Conservation (phyloP, 1,140 invertebrate species). For the Laupala kohalensis region DNA sequence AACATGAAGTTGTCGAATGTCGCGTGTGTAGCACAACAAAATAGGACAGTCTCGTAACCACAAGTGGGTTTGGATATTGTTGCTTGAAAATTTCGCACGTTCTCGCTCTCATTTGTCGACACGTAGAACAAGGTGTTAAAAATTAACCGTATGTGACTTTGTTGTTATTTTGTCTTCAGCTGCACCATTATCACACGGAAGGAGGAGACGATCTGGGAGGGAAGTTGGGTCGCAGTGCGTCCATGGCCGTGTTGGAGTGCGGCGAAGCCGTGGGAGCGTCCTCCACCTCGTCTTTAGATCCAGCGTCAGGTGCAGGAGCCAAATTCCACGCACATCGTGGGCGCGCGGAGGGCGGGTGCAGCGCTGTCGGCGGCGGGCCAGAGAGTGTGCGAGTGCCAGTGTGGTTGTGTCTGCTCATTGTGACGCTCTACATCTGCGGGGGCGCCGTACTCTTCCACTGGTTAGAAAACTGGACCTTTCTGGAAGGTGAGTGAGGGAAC, state of each 20-base stretch:
- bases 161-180: too few relatives aligned
- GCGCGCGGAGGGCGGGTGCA: constrained; percentile 12
- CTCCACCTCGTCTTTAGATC: constrained; percentile 20
- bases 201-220: constrained; percentile 24
- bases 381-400: constrained; percentile 62
- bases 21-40: too few relatives aligned
- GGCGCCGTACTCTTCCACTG: constrained; percentile 85
- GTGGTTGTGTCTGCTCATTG: constrained; percentile 74
- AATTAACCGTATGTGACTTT: too few relatives aligned
- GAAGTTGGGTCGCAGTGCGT: constrained; percentile 10
- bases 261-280: constrained; percentile 18
- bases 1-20: too few relatives aligned
- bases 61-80: too few relatives aligned
- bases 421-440: constrained; percentile 77
- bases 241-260: constrained; percentile 5
- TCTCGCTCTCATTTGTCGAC: too few relatives aligned
- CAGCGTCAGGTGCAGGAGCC: neutral
- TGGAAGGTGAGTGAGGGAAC: too few relatives aligned
- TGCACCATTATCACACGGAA: constrained; percentile 28
- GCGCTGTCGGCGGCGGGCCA: constrained; percentile 10
- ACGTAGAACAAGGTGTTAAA: too few relatives aligned
- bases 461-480: constrained; percentile 75
- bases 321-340: neutral
- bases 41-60: too few relatives aligned
- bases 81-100: too few relatives aligned